Base-by-base conservation (phyloP, 1,140 invertebrate genomes). In the Drosophila hydei region DNA sequence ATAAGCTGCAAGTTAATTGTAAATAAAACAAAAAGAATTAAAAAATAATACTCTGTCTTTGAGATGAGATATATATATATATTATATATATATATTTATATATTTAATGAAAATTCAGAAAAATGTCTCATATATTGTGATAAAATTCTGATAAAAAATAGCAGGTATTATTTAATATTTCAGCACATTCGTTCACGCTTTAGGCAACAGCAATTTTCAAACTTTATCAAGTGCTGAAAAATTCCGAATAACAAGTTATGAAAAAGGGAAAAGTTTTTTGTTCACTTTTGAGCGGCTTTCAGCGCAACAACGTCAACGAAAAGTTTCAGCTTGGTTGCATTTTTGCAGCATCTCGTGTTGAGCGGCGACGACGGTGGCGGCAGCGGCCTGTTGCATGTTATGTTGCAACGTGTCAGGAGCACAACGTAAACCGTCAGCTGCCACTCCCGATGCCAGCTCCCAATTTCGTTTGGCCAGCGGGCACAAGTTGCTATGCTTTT, bases 301-400 rank as follows among this genome's bases (percentile, higher is more conserved):
- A 59, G 38, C 38, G 38, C 38, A 68, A 47, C 61, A 63, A 71
- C 54, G 71, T 79, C 65, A 83, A 83, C 71, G 63, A 27, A 72
- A 77, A 71, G 47, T 81, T 81, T 77, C 79, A 75, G 75, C 79
- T 63, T 83, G 60, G 79, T 33, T 83, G 79, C 43, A 72, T 83
- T 81, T 81, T 54, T 78, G 79, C 48, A 78, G 79, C 75, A 75
- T 81, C 76, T 72, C 27, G 42, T 70, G 40, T 54, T 48, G 30
- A 60, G 9, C 27, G 9, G 30, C 9, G 30, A 5, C 8, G 8
- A 9, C 27, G 27, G 8, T 9, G 8, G 11, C 30, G 9, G 40
- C 18, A 12, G 43, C 45, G 36, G 79, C 79, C 80, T 83, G 79
- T 81, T 81, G 79, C 79, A 81, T 81, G 79, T 64, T 51, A 54